phyloP scores from a whole-genome alignment of 2,888 invertebrate species.

The Carpatolechia fugitivella region DNA sequence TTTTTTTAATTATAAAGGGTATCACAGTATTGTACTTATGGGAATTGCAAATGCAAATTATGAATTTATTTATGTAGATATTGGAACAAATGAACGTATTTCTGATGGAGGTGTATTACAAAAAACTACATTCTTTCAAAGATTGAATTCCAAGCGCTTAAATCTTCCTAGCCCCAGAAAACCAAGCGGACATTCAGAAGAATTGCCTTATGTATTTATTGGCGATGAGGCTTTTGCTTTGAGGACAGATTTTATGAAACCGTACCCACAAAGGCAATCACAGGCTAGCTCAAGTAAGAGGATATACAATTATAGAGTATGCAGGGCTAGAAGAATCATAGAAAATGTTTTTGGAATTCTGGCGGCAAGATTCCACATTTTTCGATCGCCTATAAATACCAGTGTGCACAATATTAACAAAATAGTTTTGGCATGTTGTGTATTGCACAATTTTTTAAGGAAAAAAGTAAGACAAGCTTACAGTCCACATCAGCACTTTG shows the following conservation, averaged over 20 bases:
- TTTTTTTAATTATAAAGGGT: conserved; percentile 26
- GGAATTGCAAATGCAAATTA: conserved; percentile 20
- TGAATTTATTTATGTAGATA: conserved; percentile 21
- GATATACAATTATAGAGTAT: conserved; percentile 4
- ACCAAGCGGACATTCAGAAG: too few species aligned
- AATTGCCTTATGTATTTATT: neutral
- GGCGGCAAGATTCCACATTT: too few species aligned
- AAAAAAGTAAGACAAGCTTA: too few species aligned
- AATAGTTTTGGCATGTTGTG: too few species aligned
- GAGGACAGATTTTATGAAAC: neutral
- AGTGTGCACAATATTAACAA: too few species aligned
- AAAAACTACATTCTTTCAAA: conserved; percentile 10
- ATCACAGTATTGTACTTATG: conserved; percentile 23
- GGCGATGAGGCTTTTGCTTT: conserved; percentile 6
- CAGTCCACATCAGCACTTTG: too few species aligned
- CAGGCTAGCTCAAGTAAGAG: neutral
- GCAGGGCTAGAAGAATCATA: neutral
- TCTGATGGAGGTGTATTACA: conserved; percentile 20
- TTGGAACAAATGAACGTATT: conserved; percentile 19
- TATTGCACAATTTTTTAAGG: too few species aligned
- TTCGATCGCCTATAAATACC: too few species aligned
- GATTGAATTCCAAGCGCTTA: neutral
- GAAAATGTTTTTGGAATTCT: conserved; percentile 10
- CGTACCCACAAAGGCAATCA: neutral
- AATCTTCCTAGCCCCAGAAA: neutral